A percentile compares a stretch with the other conserved stretches of the same genome.
Evolutionary conservation across 1,140 invertebrate species (phyloP).

Genomic region (Limonius californicus): DNA sequence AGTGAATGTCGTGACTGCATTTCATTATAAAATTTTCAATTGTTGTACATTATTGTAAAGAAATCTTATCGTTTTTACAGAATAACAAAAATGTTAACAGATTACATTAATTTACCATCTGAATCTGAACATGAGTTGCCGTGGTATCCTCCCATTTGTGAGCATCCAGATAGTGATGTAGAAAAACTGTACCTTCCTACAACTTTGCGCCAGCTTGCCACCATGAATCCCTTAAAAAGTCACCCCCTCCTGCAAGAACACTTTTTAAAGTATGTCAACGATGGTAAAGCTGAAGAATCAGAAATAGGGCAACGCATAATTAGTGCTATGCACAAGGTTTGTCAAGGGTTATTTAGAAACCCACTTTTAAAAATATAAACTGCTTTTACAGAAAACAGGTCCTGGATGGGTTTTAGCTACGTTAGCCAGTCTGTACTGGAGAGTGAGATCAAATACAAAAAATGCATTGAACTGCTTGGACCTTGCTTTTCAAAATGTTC

Average conservation of each 20-base stretch:
- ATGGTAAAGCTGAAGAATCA: slow-evolving; percentile 54
- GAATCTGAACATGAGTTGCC: slow-evolving; percentile 64
- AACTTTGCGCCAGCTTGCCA: slow-evolving; percentile 27
- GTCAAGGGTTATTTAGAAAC: slow-evolving; percentile 15
- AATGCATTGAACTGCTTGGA: slow-evolving; percentile 64
- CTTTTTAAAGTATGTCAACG: slow-evolving; percentile 56
- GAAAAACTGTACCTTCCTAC: slow-evolving; percentile 47
- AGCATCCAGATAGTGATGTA: slow-evolving; percentile 45
- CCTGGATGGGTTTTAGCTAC: slow-evolving; percentile 63
- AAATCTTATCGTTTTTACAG: slow-evolving; percentile 44
- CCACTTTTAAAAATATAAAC: too few species aligned
- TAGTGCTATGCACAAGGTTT: slow-evolving; percentile 63
- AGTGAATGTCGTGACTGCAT: too few species aligned
- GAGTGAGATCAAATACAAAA: slow-evolving; percentile 56
- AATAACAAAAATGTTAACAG: slow-evolving; percentile 51
- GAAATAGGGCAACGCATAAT: slow-evolving; percentile 75
- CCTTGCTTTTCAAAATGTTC: slow-evolving; percentile 53
- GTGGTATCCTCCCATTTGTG: slow-evolving; percentile 70
- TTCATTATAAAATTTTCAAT: too few species aligned
- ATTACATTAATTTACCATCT: slow-evolving; percentile 57
- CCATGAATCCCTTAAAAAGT: slow-evolving; percentile 38
- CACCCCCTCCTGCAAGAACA: slow-evolving; percentile 43
- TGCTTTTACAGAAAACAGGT: slow-evolving; percentile 55
- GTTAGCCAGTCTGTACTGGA: slow-evolving; percentile 66
- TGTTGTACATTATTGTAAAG: slow-evolving; percentile 12